phyloP scores from a whole-genome alignment of 1,140 invertebrate species.

The Trachelipus rathkii region DNA sequence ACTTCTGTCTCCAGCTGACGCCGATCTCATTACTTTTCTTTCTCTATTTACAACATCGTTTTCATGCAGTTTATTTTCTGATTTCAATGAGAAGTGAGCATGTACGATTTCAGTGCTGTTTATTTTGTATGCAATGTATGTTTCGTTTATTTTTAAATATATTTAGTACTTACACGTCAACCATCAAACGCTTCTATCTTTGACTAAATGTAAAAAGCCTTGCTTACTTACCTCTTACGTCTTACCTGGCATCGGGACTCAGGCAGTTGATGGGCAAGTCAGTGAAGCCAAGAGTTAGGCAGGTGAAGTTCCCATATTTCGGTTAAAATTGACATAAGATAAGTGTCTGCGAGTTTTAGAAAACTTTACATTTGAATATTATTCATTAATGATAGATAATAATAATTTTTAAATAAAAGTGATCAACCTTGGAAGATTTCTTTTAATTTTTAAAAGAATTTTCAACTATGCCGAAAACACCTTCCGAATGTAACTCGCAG shows the following conservation, averaged over 20 bases:
- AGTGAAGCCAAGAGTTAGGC: conserved; percentile 3
- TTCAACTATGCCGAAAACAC: conserved; percentile 12
- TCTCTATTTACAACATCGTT: not conserved
- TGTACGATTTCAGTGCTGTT: no score
- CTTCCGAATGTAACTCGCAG: conserved; percentile 6
- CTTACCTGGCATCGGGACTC: conserved; percentile 10
- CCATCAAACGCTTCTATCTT: not conserved
- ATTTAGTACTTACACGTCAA: not conserved
- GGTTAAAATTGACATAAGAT: not conserved
- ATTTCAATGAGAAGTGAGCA: not conserved
- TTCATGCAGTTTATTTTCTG: not conserved
- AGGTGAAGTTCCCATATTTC: conserved; percentile 3
- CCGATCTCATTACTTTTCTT: not conserved
- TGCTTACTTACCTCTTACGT: conserved; percentile 6
- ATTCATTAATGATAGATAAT: no score
- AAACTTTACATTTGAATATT: not conserved
- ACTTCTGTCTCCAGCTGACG: not conserved
- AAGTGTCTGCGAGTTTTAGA: not conserved
- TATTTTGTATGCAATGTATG: no score
- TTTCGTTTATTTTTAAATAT: no score
- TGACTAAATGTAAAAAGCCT: not conserved
- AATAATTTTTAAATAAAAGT: not conserved
- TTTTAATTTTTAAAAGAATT: not conserved
- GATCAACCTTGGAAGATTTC: not conserved
- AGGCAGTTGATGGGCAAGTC: conserved; percentile 8